Evolutionary conservation across 1,140 invertebrate genomes (phyloP).

Genomic region (Drosophila ercepeae): DNA sequence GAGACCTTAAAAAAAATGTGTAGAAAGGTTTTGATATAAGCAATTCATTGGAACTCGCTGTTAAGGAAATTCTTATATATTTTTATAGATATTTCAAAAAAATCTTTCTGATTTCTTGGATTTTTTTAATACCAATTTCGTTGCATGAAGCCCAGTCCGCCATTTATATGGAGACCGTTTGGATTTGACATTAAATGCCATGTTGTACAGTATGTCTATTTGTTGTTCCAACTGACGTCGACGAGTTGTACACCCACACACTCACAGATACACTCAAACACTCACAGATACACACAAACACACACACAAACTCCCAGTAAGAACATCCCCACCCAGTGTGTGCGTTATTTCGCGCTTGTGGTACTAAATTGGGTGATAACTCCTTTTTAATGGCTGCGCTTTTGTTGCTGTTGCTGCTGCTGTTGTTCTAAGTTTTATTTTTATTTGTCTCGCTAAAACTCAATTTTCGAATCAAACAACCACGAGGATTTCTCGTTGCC

Average conservation of each 20-base stretch:
- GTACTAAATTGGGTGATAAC: conserved; percentile 79
- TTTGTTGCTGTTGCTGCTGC: conserved; percentile 29
- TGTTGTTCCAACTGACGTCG: conserved; percentile 58
- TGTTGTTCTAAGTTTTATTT: conserved; percentile 75
- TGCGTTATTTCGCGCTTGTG: conserved; percentile 76
- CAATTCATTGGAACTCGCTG: no score
- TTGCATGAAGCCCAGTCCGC: not conserved
- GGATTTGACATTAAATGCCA: conserved; percentile 60
- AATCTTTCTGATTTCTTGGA: no score
- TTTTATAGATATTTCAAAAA: no score
- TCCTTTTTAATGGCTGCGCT: conserved; percentile 73
- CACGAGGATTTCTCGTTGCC: conserved; percentile 63
- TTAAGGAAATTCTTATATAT: no score
- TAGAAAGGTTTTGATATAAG: not conserved
- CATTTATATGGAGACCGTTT: conserved; percentile 36
- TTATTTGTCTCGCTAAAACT: conserved; percentile 78
- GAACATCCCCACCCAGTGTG: conserved; percentile 15
- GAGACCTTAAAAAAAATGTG: not conserved
- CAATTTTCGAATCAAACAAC: conserved; percentile 79
- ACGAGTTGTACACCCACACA: conserved; percentile 13
- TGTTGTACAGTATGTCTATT: conserved; percentile 68
- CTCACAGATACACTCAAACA: not conserved
- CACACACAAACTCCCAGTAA: no score
- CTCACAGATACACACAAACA: not conserved
- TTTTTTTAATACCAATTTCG: not conserved